Base-by-base conservation (phyloP, 2,113 vertebrate genomes). In the Halichoeres trimaculatus region DNA sequence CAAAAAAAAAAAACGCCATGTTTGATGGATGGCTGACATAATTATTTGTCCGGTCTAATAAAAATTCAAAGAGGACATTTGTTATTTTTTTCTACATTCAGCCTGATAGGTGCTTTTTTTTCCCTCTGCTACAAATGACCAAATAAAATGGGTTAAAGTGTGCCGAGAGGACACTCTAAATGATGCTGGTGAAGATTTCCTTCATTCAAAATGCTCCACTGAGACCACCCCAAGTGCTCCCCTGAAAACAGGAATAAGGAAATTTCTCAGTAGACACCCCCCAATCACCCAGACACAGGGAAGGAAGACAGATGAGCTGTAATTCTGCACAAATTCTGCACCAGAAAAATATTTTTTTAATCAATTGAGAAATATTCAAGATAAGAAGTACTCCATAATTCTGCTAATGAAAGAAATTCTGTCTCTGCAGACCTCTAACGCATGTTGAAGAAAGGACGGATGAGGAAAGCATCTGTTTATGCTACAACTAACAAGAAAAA, bases 271-370 rank as follows among this genome's bases (percentile, higher is more conserved):
- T 24, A 26, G 40, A 47, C 65, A 62, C 41, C 47, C 53, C 36
- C 52, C 40, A 4, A 35, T 19, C 48, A 51, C 19, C 14, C 75
- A 78, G 70, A 79, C 61, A 74, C n/a, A n/a, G n/a, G n/a, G 48
- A 50, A 45, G 93, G 91, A 93, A 93, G 93, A 92, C 90, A 45
- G 48, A n/a, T 76, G 48, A 24, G 70, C 38, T 68, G 71, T 53
- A 51, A 62, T 53, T 41, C 38, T 30, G 34, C 14, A 24, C 14
- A 26, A 54, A 58, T 36, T 70, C 53, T 50, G 22, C 8, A 47
- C 1, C 19, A 38, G 52, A 6, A 34, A 20, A 48, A 68, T 57
- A 53, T 14, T 30, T 58, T 36, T 38, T 24, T 2, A 10, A 53
- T 47, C 57, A 45, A 24, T 22, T 53, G 0, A 35, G 13, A 70